Evolutionary conservation across 2,113 vertebrate species (phyloP).

Genomic region (Argyrosomus japonicus): DNA sequence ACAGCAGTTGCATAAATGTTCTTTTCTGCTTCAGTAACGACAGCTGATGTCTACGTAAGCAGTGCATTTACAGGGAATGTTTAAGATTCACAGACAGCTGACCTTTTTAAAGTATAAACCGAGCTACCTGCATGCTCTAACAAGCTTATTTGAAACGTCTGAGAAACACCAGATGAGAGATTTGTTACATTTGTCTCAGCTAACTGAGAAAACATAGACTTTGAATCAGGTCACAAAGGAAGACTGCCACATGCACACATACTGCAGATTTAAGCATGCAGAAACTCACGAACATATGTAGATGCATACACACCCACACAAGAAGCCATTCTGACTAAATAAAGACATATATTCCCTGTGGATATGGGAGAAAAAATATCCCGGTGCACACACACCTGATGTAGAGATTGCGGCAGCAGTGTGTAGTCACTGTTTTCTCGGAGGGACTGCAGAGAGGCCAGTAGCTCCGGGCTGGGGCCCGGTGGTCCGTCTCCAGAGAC

Average conservation of each 20-base stretch:
- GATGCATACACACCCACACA: slow-evolving; percentile 1
- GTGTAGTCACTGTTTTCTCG: slow-evolving; percentile 88
- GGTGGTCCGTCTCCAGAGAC: slow-evolving; percentile 41
- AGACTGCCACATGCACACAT: not conserved
- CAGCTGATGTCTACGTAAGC: not conserved
- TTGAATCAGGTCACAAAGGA: slow-evolving; percentile 32
- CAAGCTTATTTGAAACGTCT: not conserved
- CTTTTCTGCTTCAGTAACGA: not conserved
- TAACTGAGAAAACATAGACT: slow-evolving; percentile 9
- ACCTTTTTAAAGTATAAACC: not conserved
- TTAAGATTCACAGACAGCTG: not conserved
- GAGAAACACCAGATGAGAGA: not conserved
- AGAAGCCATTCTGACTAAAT: slow-evolving; percentile 35
- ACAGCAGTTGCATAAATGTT: slow-evolving; percentile 2
- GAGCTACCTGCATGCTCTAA: not conserved
- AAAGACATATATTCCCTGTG: slow-evolving; percentile 43
- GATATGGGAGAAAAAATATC: slow-evolving; percentile 1
- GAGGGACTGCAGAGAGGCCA: slow-evolving; percentile 88
- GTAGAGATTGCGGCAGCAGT: slow-evolving; percentile 91
- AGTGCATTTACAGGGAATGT: not conserved
- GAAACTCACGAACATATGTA: not conserved
- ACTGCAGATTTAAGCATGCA: not conserved
- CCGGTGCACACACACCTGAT: slow-evolving; percentile 87
- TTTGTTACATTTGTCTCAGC: not conserved
- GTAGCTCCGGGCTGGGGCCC: slow-evolving; percentile 82